Evolutionary conservation across 2,797 vertebrate genomes (phyloP), one percentile per base, ranked within the genome.

Genomic region (Numenius phaeopus): DNA sequence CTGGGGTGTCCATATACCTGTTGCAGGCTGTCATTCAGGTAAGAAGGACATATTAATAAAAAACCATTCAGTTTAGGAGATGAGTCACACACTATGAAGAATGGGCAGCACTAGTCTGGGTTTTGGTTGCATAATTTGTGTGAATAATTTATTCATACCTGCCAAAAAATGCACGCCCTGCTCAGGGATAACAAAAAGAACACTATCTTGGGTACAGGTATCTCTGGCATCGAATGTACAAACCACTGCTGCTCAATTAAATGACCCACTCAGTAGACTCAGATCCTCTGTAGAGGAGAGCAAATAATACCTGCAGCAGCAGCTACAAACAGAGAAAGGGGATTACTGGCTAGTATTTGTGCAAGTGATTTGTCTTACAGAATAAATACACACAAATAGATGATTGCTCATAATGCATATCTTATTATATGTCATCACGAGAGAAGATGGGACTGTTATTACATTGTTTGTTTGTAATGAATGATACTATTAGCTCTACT

Each of bases 341-440:
- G 54, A 78, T 72, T 87, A 6, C 65, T 84, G 80, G 70, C 83
- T 84, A 84, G 66, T 79, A 72, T 93, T 96, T 94, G 86, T 82
- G 62, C 58, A 92, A 87, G 54, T 58, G 54, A 89, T 96, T 94
- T 87, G 54, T 79, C 66, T 92, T 92, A 62, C 62, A 52, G 71
- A 55, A 79, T 87, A 94, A 96, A 92, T 69, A 93, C 49, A 88
- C 61, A 77, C 59, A 94, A 83, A 69, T 9, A 89, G 73, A 90
- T 90, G 94, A 96, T 93, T 82, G 62, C 75, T 97, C 12, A 44
- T 96, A 93, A 95, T 89, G 86, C 62, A 69, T 66, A 65, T 84
- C 90, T 95, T 70, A 90, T 95, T 95, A 79, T 55, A 87, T 79
- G 86, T 42, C 94, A 96, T 90, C 86, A 90, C 2, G 4, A 84